Evolutionary conservation across 2,888 invertebrate genomes (phyloP).

Genomic region (Bhutanitis thaidina): DNA sequence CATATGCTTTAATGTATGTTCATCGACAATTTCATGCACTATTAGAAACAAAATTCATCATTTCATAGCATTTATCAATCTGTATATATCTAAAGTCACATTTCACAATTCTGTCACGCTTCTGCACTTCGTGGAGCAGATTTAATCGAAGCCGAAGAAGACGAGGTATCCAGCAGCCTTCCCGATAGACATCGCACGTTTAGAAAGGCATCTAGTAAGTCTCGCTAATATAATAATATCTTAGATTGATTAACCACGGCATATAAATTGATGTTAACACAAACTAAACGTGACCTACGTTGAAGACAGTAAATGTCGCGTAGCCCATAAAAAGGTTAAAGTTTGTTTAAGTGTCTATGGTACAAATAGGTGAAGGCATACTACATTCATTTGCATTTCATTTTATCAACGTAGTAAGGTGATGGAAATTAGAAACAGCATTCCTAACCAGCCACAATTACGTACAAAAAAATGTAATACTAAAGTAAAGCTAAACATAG

Average conservation of each 20-base stretch:
- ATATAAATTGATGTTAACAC: constrained; percentile 4
- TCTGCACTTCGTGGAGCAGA: constrained; percentile 63
- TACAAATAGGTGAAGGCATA: constrained; percentile 20
- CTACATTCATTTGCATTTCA: constrained; percentile 16
- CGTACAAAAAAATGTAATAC: neutral
- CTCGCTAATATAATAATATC: constrained; percentile 24
- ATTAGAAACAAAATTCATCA: constrained; percentile 39
- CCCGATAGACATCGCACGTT: constrained; percentile 65
- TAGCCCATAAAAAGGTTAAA: constrained; percentile 12
- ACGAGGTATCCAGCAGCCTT: constrained; percentile 71
- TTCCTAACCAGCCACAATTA: constrained; percentile 21
- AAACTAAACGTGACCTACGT: constrained; percentile 1
- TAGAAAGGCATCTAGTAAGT: constrained; percentile 82
- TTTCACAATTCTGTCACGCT: constrained; percentile 43
- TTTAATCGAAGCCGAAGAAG: constrained; percentile 80
- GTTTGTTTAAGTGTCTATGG: constrained; percentile 15
- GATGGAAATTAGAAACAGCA: constrained; percentile 15
- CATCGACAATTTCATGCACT: constrained; percentile 36
- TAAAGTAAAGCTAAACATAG: too few species aligned
- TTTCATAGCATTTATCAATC: constrained; percentile 27
- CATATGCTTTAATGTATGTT: constrained; percentile 38
- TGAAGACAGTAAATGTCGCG: constrained; percentile 5
- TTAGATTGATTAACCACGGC: neutral
- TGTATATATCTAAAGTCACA: constrained; percentile 35
- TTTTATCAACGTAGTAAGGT: constrained; percentile 12